phyloP scores from a whole-genome alignment of 2,888 invertebrate species.

The Coecobrya sp. region DNA sequence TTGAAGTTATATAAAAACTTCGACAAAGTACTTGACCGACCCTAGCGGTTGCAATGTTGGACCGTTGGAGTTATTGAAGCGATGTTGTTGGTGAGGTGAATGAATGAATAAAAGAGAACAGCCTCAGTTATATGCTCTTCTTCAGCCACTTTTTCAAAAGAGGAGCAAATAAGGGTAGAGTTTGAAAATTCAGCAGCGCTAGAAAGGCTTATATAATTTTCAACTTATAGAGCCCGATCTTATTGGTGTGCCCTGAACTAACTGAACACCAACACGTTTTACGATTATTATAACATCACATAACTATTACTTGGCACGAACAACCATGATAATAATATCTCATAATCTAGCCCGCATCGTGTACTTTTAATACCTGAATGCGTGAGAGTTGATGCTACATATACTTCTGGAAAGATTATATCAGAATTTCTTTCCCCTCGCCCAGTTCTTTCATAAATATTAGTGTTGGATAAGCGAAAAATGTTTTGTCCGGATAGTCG shows the following conservation, averaged over 20 bases:
- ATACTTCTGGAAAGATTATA: slow-evolving; percentile 39
- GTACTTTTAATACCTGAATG: slow-evolving; percentile 62
- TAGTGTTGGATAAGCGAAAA: slow-evolving; percentile 57
- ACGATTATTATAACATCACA: slow-evolving; percentile 83
- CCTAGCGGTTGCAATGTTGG: background rate
- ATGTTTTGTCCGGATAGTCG: background rate
- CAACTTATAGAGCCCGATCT: background rate
- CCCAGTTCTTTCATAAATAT: slow-evolving; percentile 43
- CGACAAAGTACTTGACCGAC: slow-evolving; percentile 2
- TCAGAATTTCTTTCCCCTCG: slow-evolving; percentile 37
- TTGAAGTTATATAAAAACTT: background rate
- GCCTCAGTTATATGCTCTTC: background rate
- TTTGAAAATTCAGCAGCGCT: background rate
- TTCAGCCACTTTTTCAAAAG: background rate
- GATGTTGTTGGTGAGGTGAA: background rate
- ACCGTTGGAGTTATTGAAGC: slow-evolving; percentile 6
- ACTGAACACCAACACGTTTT: slow-evolving; percentile 81
- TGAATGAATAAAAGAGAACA: background rate
- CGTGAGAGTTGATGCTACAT: slow-evolving; percentile 3
- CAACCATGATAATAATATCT: slow-evolving; percentile 79
- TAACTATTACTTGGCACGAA: slow-evolving; percentile 82
- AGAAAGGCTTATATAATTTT: background rate
- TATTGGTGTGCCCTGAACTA: slow-evolving; percentile 11
- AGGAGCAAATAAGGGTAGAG: background rate
- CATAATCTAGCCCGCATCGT: slow-evolving; percentile 55